phyloP scores from a whole-genome alignment of 2,797 vertebrate species.

The Telmatherina bonti region DNA sequence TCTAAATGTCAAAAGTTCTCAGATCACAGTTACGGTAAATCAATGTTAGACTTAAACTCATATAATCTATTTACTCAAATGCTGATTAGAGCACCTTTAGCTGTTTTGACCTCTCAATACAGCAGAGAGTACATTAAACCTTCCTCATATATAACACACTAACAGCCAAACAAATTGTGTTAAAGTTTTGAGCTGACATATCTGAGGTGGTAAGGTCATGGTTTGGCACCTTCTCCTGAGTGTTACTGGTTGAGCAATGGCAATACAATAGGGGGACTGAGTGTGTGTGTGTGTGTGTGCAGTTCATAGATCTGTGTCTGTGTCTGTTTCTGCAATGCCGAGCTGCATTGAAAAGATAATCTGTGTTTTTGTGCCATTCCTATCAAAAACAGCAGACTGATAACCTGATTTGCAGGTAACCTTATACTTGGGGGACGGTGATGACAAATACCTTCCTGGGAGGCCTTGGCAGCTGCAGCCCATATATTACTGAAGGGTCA shows the following conservation, averaged over 20 bases:
- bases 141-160: not conserved
- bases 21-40: not conserved
- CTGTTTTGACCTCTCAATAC: not conserved
- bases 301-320: conserved; percentile 23
- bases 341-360: conserved; percentile 69
- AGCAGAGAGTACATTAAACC: not conserved
- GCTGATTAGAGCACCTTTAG: conserved; percentile 17
- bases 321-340: conserved; percentile 29
- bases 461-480: conserved; percentile 80
- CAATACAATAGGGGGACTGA: not conserved
- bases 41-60: not conserved
- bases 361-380: conserved; percentile 76
- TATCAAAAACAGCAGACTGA: conserved; percentile 78
- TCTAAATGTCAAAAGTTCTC: conserved; percentile 27
- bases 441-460: conserved; percentile 84
- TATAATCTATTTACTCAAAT: conserved; percentile 4
- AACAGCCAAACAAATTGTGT: not conserved
- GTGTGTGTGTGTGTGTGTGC: not conserved
- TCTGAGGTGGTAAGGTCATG: conserved; percentile 36
- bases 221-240: conserved; percentile 26
- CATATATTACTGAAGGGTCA: conserved; percentile 84
- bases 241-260: conserved; percentile 25
- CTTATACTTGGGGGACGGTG: conserved; percentile 76
- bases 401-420: conserved; percentile 82
- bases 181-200: conserved; percentile 20